Conservation (phyloP, 2,113 vertebrate genomes). For the Burhinus bistriatus region DNA sequence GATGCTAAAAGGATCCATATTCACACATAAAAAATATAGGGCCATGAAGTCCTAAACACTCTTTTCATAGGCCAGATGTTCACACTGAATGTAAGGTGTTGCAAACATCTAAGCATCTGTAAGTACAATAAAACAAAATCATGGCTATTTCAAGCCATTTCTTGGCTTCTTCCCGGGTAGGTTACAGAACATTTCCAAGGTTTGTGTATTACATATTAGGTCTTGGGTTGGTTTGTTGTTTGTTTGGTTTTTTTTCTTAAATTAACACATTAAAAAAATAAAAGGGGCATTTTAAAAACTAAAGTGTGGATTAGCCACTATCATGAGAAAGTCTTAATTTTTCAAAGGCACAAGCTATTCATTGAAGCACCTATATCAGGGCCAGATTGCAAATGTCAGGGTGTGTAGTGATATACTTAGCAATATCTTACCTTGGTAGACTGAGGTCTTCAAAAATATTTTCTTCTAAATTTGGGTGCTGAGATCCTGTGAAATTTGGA, state of each 20-base stretch:
- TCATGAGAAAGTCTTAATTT: not conserved
- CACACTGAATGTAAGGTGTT: not conserved
- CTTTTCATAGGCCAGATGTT: not conserved
- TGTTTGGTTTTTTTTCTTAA: not conserved
- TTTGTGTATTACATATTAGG: not conserved
- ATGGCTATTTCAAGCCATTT: not conserved
- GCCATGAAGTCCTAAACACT: not conserved
- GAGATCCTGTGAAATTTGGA: not conserved
- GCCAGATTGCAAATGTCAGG: not conserved
- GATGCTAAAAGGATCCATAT: not conserved
- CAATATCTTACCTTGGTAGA: not conserved
- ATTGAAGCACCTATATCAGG: not conserved
- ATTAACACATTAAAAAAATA: not conserved
- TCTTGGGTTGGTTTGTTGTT: not conserved
- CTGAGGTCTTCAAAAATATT: not conserved
- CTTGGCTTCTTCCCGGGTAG: not conserved
- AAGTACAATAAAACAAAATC: not conserved
- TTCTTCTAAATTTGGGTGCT: not conserved
- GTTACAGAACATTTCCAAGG: not conserved
- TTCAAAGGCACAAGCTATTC: not conserved
- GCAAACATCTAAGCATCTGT: not conserved
- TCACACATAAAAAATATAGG: not conserved
- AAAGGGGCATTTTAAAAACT: not conserved
- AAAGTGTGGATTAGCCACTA: not conserved
- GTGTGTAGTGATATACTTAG: not conserved